Conservation (phyloP, 2,797 vertebrate species). For the Urophycis tenuis region DNA sequence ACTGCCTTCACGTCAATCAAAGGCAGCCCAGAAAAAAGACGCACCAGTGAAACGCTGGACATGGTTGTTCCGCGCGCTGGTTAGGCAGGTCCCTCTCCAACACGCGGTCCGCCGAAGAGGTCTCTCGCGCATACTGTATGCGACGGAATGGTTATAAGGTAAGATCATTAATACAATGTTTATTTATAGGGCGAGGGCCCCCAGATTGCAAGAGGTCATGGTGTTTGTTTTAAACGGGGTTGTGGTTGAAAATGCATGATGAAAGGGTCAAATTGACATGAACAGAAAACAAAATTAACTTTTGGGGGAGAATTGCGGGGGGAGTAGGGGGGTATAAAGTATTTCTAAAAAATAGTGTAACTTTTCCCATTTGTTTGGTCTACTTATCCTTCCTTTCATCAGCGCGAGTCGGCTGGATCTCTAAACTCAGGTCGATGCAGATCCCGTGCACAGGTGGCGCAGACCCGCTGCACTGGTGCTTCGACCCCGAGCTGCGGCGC, state of each 20-base stretch:
- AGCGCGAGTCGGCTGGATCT: neutral
- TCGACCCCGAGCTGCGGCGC: constrained; percentile 17
- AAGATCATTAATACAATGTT: neutral
- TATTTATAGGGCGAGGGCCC: neutral
- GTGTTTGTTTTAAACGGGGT: too few species aligned
- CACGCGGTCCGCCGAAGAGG: neutral
- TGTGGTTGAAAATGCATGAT: too few species aligned
- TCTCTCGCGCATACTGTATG: neutral
- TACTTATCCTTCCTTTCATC: neutral
- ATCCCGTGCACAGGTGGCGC: constrained; percentile 45
- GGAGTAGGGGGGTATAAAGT: too few species aligned
- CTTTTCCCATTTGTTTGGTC: neutral
- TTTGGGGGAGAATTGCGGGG: too few species aligned
- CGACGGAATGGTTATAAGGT: neutral
- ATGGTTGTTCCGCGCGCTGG: neutral
- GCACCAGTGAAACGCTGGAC: neutral
- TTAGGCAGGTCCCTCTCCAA: neutral
- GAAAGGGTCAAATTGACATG: too few species aligned
- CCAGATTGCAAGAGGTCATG: too few species aligned
- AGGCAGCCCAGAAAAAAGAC: neutral
- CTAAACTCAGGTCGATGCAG: neutral
- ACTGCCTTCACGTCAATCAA: neutral
- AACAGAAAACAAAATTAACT: too few species aligned
- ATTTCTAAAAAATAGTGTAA: neutral
- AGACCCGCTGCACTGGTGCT: constrained; percentile 40